These are phyloP conservation scores for Gnathonemus echidnorhynchus DNA, from an alignment of 2,113 vertebrate species.

Conservation along the genomic window DNA sequence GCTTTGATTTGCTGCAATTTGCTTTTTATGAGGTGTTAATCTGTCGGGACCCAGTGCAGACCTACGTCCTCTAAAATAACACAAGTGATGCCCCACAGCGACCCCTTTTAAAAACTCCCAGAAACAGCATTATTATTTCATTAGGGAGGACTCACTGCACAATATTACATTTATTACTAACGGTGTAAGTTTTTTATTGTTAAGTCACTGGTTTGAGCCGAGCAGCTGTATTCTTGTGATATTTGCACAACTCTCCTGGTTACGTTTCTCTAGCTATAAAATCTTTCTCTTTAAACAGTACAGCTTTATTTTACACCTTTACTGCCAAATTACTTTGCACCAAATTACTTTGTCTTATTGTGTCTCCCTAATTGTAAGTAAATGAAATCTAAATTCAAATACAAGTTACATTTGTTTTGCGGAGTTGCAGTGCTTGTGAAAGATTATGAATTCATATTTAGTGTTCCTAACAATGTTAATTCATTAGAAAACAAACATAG, in stretches of 20 bases:
- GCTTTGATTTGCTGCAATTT: background rate
- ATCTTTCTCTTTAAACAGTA: background rate
- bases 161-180: background rate
- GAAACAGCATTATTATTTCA: background rate
- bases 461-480: background rate
- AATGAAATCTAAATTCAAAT: background rate
- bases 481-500: background rate
- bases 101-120: background rate
- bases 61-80: background rate
- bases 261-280: background rate
- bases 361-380: background rate
- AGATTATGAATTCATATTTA: background rate
- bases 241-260: background rate
- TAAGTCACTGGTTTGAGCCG: background rate
- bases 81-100: background rate
- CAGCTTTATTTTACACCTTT: background rate
- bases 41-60: background rate
- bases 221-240: background rate
- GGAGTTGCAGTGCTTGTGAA: background rate
- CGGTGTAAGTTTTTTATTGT: background rate
- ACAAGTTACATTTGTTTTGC: background rate
- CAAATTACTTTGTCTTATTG: too few species aligned
- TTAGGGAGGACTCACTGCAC: background rate
- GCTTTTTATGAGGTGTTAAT: background rate
- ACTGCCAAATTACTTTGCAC: background rate